These are phyloP conservation scores for Andrena trimmerana DNA, from an alignment of 2,888 invertebrate species.

Conservation along the genomic window DNA sequence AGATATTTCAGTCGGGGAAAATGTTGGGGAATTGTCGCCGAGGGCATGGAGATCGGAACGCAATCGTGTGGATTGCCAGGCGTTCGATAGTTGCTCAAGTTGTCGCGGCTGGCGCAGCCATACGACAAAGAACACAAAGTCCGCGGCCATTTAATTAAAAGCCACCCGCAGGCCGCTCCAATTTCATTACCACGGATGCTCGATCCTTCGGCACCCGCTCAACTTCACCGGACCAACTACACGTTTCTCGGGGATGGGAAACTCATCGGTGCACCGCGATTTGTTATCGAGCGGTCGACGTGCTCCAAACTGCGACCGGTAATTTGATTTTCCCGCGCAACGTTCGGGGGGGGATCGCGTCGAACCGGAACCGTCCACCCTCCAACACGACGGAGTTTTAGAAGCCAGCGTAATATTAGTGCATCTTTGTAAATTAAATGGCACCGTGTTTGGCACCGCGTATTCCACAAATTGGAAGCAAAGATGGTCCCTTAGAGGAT, in stretches of 20 bases:
- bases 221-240: constrained; percentile 15
- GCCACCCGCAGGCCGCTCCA: constrained; percentile 37
- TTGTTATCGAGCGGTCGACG: constrained; percentile 12
- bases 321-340: not conserved
- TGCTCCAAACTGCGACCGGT: not conserved
- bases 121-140: constrained; percentile 43
- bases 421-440: too few relatives aligned
- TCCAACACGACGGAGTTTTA: too few relatives aligned
- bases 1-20: too few relatives aligned
- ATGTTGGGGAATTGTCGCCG: too few relatives aligned
- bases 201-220: constrained; percentile 24
- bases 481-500: too few relatives aligned
- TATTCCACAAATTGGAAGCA: too few relatives aligned
- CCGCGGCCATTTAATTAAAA: constrained; percentile 54
- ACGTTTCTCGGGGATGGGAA: constrained; percentile 3
- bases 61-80: constrained; percentile 20
- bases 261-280: constrained; percentile 20
- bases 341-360: not conserved
- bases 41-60: not conserved
- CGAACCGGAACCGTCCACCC: not conserved
- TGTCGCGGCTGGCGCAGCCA: constrained; percentile 20
- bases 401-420: too few relatives aligned
- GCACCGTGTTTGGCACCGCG: too few relatives aligned
- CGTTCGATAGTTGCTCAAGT: constrained; percentile 23
- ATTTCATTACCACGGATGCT: constrained; percentile 45